Conservation (phyloP, 2,113 vertebrate genomes). For the Pseudorhombus dupliciocellatus region DNA sequence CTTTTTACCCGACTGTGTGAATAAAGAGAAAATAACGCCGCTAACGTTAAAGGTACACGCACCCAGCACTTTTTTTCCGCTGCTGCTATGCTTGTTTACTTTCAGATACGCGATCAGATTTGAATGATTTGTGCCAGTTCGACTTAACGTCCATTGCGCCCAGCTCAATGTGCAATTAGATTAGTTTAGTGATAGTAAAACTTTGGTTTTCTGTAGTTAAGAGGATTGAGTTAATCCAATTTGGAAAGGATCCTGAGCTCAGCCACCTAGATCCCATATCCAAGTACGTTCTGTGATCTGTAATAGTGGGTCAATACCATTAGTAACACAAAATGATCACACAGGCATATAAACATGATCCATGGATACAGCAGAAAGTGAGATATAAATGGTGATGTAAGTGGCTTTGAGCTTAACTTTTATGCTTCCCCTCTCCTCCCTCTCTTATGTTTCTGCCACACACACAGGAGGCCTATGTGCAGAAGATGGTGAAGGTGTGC, state of each 20-base stretch:
- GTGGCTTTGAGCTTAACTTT: background rate
- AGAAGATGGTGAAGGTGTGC: slow-evolving; percentile 99
- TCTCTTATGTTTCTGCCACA: background rate
- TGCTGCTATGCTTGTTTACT: slow-evolving; percentile 23
- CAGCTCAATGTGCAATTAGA: slow-evolving; percentile 57
- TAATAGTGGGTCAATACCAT: slow-evolving; percentile 38
- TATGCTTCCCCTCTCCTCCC: background rate
- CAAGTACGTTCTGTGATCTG: slow-evolving; percentile 32
- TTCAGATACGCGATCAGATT: slow-evolving; percentile 26
- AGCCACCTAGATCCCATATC: slow-evolving; percentile 53
- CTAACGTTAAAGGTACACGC: slow-evolving; percentile 93
- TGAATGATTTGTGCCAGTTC: slow-evolving; percentile 28
- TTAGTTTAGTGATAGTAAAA: slow-evolving; percentile 66
- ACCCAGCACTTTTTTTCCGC: slow-evolving; percentile 2
- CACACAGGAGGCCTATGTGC: slow-evolving; percentile 93
- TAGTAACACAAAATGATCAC: slow-evolving; percentile 5
- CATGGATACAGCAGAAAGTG: background rate
- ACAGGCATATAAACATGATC: background rate
- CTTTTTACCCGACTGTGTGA: slow-evolving; percentile 97
- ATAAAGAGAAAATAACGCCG: slow-evolving; percentile 96
- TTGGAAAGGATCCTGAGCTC: slow-evolving; percentile 71
- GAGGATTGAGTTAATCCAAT: slow-evolving; percentile 80
- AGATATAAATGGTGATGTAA: background rate
- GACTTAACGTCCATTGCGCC: slow-evolving; percentile 26
- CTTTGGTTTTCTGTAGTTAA: slow-evolving; percentile 69